Percentiles rank a stretch among this genome's conserved stretches.
Conservation (phyloP, 2,797 vertebrate genomes). For the Taeniopygia guttata region DNA sequence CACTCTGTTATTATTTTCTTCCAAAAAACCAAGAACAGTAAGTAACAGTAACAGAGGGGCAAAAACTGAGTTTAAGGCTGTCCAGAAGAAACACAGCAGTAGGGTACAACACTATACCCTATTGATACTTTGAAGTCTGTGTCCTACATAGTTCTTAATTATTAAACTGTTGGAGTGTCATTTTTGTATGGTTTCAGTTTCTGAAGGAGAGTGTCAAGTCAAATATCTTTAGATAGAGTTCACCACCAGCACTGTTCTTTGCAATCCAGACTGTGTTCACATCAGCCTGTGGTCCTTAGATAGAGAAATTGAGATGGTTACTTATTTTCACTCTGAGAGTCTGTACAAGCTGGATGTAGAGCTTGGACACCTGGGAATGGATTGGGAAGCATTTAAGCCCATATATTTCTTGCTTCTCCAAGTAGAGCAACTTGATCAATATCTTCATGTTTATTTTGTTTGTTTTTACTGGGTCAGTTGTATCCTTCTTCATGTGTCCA, state of each 20-base stretch:
- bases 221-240: neutral
- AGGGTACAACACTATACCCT: neutral
- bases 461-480: neutral
- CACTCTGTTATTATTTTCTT: neutral
- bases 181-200: neutral
- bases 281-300: neutral
- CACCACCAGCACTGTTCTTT: neutral
- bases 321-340: neutral
- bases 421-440: neutral
- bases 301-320: neutral
- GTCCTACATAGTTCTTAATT: neutral
- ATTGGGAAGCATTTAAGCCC: neutral
- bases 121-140: neutral
- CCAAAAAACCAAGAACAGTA: neutral
- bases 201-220: neutral
- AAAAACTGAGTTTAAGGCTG: neutral
- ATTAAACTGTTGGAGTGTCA: neutral
- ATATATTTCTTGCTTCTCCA: neutral
- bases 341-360: neutral
- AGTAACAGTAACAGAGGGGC: neutral
- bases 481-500: neutral
- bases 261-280: neutral
- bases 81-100: neutral
- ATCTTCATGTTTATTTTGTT: neutral
- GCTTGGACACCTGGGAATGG: neutral